phyloP scores from a whole-genome alignment of 2,888 invertebrate genomes.

The Dolichomitus sp. region DNA sequence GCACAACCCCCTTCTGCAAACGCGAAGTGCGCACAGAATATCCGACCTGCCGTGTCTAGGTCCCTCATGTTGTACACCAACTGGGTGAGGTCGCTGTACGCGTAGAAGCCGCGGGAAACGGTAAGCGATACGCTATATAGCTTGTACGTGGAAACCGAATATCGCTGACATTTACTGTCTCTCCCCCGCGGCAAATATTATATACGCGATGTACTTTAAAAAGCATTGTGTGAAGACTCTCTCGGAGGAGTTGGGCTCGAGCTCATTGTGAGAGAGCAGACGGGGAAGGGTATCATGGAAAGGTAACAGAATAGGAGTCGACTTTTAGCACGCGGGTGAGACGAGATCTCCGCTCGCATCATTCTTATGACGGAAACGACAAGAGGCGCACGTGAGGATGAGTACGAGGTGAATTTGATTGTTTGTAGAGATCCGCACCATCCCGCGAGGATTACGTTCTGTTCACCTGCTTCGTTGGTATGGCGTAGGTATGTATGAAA shows the following conservation, averaged over 20 bases:
- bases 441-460: slow-evolving; percentile 3
- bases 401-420: slow-evolving; percentile 28
- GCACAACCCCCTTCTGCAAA: background rate
- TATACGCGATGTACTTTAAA: slow-evolving; percentile 53
- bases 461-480: slow-evolving; percentile 5
- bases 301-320: slow-evolving; percentile 19
- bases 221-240: slow-evolving; percentile 48
- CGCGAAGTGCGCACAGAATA: slow-evolving; percentile 30
- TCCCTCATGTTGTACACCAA: slow-evolving; percentile 18
- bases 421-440: slow-evolving; percentile 10
- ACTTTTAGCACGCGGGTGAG: slow-evolving; percentile 17
- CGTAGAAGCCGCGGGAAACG: slow-evolving; percentile 24
- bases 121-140: slow-evolving; percentile 38
- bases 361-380: slow-evolving; percentile 24
- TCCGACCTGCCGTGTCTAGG: slow-evolving; percentile 44
- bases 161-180: slow-evolving; percentile 72
- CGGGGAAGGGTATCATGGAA: background rate
- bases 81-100: background rate
- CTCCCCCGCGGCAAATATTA: slow-evolving; percentile 56
- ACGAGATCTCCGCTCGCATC: slow-evolving; percentile 14
- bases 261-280: slow-evolving; percentile 30
- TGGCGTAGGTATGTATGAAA: background rate
- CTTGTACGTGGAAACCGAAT: slow-evolving; percentile 69
- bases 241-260: slow-evolving; percentile 1
- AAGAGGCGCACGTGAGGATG: slow-evolving; percentile 5